Percentiles rank a stretch among this genome's conserved stretches.
Evolutionary conservation across 2,797 vertebrate genomes (phyloP).

Genomic region (Anguilla anguilla): DNA sequence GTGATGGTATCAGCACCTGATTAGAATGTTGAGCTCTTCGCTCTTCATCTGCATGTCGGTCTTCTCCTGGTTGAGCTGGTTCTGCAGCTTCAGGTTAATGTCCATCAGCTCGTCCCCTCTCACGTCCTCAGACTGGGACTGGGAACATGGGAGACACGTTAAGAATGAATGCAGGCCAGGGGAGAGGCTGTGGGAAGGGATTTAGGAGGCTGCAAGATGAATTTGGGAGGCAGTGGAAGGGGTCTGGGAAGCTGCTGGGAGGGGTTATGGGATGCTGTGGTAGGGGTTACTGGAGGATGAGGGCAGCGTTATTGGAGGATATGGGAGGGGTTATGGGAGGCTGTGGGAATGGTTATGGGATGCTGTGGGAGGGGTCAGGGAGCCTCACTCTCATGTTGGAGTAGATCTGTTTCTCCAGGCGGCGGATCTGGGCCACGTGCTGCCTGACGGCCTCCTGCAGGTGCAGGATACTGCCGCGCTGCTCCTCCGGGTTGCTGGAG

Average conservation of each 20-base stretch:
- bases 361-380: not conserved
- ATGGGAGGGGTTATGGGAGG: not conserved
- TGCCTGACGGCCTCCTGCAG: constrained; percentile 94
- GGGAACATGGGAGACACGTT: constrained; percentile 25
- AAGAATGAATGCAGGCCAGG: too few species aligned
- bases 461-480: constrained; percentile 95
- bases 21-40: constrained; percentile 97
- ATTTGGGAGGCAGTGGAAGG: not conserved
- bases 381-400: constrained; percentile 86
- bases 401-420: constrained; percentile 97
- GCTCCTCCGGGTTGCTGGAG: constrained; percentile 97
- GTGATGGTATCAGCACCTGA: constrained; percentile 74
- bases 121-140: constrained; percentile 88
- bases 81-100: constrained; percentile 86
- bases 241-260: not conserved
- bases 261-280: not conserved
- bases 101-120: constrained; percentile 82
- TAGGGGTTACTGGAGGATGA: not conserved
- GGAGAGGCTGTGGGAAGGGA: not conserved
- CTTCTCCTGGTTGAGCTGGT: constrained; percentile 95
- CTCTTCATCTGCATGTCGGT: constrained; percentile 94
- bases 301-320: not conserved
- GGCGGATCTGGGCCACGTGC: constrained; percentile 91
- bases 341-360: not conserved
- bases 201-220: not conserved